Percentiles rank a stretch among this genome's conserved stretches.
phyloP scores from a whole-genome alignment of 2,888 invertebrate species.

The Drosophila nigricruria region DNA sequence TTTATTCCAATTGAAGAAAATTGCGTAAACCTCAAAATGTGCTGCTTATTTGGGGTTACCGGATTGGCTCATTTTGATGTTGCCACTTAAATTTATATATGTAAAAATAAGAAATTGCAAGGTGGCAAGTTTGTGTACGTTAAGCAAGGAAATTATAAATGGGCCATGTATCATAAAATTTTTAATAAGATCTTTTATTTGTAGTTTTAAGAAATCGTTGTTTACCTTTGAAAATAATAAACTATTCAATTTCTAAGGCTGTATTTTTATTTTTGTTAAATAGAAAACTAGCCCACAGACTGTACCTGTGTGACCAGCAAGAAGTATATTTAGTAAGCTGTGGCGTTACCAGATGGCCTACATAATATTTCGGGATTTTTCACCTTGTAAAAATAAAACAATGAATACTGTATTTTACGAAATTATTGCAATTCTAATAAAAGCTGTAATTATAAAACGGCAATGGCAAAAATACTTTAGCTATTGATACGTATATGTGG shows the following conservation, averaged over 20 bases:
- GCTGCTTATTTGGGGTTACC: conserved; percentile 52
- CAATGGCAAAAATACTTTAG: neutral
- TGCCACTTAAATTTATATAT: conserved; percentile 30
- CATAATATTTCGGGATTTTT: conserved; percentile 45
- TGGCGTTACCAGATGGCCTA: conserved; percentile 34
- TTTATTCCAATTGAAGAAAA: conserved; percentile 54
- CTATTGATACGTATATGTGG: too few species aligned
- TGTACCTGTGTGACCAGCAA: conserved; percentile 41
- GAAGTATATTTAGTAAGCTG: neutral
- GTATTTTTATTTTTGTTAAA: neutral
- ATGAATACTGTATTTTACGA: conserved; percentile 21
- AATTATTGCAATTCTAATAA: conserved; percentile 13
- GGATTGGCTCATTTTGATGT: conserved; percentile 18
- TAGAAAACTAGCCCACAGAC: conserved; percentile 31
- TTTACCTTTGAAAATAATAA: too few species aligned
- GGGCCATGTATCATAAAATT: neutral
- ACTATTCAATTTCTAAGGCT: too few species aligned
- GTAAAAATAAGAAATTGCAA: neutral
- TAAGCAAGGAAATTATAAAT: conserved; percentile 45
- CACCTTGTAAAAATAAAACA: conserved; percentile 40
- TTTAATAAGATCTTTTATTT: neutral
- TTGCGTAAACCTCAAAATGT: conserved; percentile 84
- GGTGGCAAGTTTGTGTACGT: conserved; percentile 39
- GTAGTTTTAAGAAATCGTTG: neutral
- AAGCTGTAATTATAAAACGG: neutral